A percentile compares a stretch with the other conserved stretches of the same genome.
These are phyloP conservation scores for Pseudomyrmex sp. DNA, from an alignment of 1,140 invertebrate species.

Conservation along the genomic window DNA sequence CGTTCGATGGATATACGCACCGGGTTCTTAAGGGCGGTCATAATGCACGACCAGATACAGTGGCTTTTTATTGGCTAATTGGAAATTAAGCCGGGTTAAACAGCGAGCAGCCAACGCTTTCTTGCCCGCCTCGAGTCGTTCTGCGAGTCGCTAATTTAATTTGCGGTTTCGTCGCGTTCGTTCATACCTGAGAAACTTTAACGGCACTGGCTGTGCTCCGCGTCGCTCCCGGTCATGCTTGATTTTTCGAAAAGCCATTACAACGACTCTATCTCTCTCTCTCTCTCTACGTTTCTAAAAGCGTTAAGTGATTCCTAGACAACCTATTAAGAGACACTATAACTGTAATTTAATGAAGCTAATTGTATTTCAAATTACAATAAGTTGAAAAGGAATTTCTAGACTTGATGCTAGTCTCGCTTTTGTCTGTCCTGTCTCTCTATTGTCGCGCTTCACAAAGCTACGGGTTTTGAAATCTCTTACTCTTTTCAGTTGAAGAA, in stretches of 20 bases:
- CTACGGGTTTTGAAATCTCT: not conserved
- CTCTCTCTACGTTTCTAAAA: no score
- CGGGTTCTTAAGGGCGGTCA: conserved; percentile 69
- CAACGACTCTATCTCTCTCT: not conserved
- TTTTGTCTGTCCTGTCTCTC: not conserved
- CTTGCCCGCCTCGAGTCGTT: conserved; percentile 77
- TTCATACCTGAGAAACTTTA: conserved; percentile 28
- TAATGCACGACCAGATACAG: conserved; percentile 75
- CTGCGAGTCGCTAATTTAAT: conserved; percentile 82
- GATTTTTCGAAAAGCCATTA: not conserved
- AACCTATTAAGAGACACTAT: not conserved
- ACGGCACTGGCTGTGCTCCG: not conserved
- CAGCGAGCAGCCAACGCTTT: conserved; percentile 80
- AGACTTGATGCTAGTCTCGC: not conserved
- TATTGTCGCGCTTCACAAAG: not conserved
- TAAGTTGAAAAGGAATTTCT: not conserved
- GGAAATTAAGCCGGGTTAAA: conserved; percentile 83
- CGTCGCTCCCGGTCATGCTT: conserved; percentile 12
- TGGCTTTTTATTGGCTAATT: conserved; percentile 83
- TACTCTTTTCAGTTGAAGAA: not conserved
- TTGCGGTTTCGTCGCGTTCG: conserved; percentile 82
- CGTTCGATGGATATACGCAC: conserved; percentile 34
- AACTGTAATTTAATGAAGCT: not conserved
- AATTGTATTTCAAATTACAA: not conserved
- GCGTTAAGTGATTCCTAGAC: not conserved